Evolutionary conservation across 1,140 invertebrate genomes (phyloP).

Genomic region (Drosophila leontia): DNA sequence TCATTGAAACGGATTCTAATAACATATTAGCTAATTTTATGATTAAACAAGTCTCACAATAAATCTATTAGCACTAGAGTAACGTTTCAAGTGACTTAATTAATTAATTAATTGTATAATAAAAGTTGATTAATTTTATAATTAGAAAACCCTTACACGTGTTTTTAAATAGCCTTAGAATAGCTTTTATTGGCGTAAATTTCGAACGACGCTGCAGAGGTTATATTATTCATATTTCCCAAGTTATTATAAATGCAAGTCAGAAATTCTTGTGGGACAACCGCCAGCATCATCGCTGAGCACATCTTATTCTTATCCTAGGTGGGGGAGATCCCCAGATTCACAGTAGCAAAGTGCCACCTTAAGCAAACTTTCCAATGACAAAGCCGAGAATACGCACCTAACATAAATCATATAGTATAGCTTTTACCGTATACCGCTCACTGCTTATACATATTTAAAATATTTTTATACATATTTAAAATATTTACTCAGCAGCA

Average conservation of each 20-base stretch:
- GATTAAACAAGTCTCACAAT: background rate
- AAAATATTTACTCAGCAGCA: constrained; percentile 37
- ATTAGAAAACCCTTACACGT: background rate
- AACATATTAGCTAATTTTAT: background rate
- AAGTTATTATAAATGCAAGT: constrained; percentile 3
- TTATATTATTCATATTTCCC: constrained; percentile 5
- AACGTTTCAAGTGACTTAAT: background rate
- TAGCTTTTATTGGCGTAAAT: background rate
- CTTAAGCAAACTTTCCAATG: constrained; percentile 34
- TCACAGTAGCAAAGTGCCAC: constrained; percentile 2
- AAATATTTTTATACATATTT: constrained; percentile 52
- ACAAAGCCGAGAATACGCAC: constrained; percentile 19
- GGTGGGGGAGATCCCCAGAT: constrained; percentile 6
- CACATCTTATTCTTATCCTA: constrained; percentile 31
- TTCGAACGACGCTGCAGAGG: background rate
- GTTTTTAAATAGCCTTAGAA: background rate
- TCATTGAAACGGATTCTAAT: background rate
- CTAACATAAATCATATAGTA: constrained; percentile 31
- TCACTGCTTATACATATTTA: constrained; percentile 13
- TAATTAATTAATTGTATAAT: background rate
- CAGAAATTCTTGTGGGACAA: constrained; percentile 17
- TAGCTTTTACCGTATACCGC: background rate
- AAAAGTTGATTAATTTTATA: background rate
- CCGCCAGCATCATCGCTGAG: constrained; percentile 1
- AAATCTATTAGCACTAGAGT: background rate